These are phyloP conservation scores for Amblyraja radiata DNA, from an alignment of 2,797 vertebrate species.

Conservation along the genomic window DNA sequence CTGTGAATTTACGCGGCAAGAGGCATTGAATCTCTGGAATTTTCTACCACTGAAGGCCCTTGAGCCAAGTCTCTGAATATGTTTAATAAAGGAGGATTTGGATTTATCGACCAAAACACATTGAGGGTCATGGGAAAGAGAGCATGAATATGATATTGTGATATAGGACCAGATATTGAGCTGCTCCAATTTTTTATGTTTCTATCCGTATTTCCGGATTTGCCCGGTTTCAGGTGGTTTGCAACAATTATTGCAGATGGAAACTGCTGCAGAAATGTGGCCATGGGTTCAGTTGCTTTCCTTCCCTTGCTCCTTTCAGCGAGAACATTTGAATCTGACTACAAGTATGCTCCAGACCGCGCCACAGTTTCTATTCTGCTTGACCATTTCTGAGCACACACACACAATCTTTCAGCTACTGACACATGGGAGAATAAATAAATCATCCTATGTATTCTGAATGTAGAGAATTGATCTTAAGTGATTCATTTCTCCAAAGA, in stretches of 20 bases:
- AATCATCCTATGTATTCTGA: background rate
- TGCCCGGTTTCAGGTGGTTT: background rate
- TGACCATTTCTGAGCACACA: background rate
- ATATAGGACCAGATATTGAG: too few relatives aligned
- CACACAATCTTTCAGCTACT: background rate
- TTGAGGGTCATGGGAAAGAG: too few relatives aligned
- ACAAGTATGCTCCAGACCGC: background rate
- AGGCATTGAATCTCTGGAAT: too few relatives aligned
- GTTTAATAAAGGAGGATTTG: too few relatives aligned
- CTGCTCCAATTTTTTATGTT: too few relatives aligned
- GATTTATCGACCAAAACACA: too few relatives aligned
- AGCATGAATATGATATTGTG: too few relatives aligned
- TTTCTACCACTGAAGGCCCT: too few relatives aligned
- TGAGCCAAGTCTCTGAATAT: too few relatives aligned
- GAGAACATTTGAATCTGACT: background rate
- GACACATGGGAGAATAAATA: background rate
- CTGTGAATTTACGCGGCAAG: too few relatives aligned
- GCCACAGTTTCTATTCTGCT: too few relatives aligned
- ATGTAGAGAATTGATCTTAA: background rate
- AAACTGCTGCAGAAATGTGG: background rate
- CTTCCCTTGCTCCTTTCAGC: background rate
- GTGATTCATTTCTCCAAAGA: background rate
- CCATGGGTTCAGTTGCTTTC: too few relatives aligned
- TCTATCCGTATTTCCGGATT: background rate
- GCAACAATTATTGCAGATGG: background rate